Base-by-base conservation (phyloP, 2,888 invertebrate species). In the Himalopsyche kuldschensis region DNA sequence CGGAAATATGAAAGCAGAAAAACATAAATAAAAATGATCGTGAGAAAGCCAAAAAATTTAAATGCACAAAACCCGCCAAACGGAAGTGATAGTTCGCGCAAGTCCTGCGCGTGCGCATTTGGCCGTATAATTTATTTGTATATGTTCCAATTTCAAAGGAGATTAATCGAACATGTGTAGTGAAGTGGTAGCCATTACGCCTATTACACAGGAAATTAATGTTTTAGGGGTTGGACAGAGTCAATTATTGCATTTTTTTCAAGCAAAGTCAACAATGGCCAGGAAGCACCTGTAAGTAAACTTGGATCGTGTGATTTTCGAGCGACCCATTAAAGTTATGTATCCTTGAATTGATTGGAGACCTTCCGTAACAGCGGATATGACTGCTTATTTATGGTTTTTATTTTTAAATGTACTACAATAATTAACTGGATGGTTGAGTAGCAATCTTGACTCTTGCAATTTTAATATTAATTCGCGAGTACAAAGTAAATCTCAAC, bases 101-200 rank as follows among this genome's bases (percentile, higher is more conserved):
- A 17, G 79, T 6, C 46, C 31, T 78, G 78, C 85, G 84, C 85
- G 85, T 86, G 85, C 78, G 79, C 84, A 82, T 77, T 85, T 86
- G 78, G 46, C 85, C 85, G 83, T 86, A 83, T 84, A 86, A 86
- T 84, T 82, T 83, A 82, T 85, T 82, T 82, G 83, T 84, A 84
- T 83, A 80, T 81, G 81, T 85, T 76, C 76, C 55, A 55, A 35
- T 82, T 82, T 76, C 3, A 48, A 55, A 79, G 46, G 75, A 82
- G 76, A 82, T 82, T 75, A 55, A 47, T 31, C 48, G 46, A 78
- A 82, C 79, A 79, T 78, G 78, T 82, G 78, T 79, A 82, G 27
- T 41, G 47, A 27, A 69, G 69, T 55, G 69, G 82, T 79, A 46
- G 31, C 31, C 15, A 78, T 81, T 5, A 27, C 32, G 69, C 79